Conservation (phyloP, 2,113 vertebrate genomes). For the Cololabis saira region DNA sequence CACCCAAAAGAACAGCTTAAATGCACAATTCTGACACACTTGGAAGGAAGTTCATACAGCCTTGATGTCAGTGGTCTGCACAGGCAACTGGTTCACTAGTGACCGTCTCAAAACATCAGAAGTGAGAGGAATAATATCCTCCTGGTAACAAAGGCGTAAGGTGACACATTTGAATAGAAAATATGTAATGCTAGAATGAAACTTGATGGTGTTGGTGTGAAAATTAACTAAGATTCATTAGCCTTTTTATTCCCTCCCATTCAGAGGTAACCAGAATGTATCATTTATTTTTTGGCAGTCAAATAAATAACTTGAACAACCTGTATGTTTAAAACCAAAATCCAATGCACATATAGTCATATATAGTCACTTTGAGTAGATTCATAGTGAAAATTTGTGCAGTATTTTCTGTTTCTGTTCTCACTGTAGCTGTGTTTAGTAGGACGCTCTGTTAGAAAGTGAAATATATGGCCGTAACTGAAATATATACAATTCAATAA, state of each 20-base stretch:
- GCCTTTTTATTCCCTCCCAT: slow-evolving; percentile 19
- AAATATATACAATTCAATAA: not conserved
- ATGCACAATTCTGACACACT: slow-evolving; percentile 50
- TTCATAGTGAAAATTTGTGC: no score
- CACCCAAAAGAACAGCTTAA: slow-evolving; percentile 42
- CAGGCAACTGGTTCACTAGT: slow-evolving; percentile 66
- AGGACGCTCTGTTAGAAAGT: no score
- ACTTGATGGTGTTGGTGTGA: slow-evolving; percentile 41
- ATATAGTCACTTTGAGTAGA: no score
- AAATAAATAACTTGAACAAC: slow-evolving; percentile 1
- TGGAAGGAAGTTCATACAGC: slow-evolving; percentile 38
- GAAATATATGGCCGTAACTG: no score
- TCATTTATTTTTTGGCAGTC: not conserved
- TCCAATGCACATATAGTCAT: not conserved
- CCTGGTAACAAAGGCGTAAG: slow-evolving; percentile 68
- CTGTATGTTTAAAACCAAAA: no score
- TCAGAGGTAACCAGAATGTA: slow-evolving; percentile 13
- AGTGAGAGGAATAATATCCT: slow-evolving; percentile 49
- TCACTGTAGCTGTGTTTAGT: not conserved
- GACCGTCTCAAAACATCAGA: slow-evolving; percentile 60
- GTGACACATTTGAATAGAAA: slow-evolving; percentile 48
- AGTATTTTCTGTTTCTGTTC: no score
- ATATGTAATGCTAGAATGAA: slow-evolving; percentile 44
- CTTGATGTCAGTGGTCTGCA: slow-evolving; percentile 66
- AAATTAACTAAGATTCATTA: slow-evolving; percentile 41